Evolutionary conservation across 1,140 invertebrate genomes (phyloP), one percentile per base, ranked within the genome.

Genomic region (Drosophila serrata): DNA sequence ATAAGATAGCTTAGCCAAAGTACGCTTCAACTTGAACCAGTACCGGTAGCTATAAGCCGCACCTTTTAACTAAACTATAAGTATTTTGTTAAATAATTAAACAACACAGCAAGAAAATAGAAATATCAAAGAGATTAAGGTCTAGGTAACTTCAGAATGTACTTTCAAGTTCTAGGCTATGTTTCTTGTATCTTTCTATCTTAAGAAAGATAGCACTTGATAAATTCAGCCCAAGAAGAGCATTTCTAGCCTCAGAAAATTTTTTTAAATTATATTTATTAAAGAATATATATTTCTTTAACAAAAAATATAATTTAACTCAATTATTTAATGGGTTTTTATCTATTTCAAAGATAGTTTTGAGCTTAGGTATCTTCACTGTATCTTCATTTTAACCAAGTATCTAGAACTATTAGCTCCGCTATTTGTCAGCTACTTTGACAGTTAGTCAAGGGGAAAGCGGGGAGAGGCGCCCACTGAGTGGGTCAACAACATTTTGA

Each of bases 401-500:
- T 11, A 42, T 9, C 13, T 40, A 11, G 5, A 49, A 59, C 65
- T 70, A 43, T 35, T 51, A 43, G 67, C 69, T 45, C 12, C 8
- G 35, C 55, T 51, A 27, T 37, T 9, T 12, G 24, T 19, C n/a
- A 31, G 19, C 19, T 64, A 12, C 45, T 65, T 49, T 42, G 29
- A n/a, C 19, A 33, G 12, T 11, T 60, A 60, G 13, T 67, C 33
- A 49, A 40, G 60, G 39, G 51, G 33, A 39, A 64, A 53, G 17
- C 31, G 27, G 49, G n/a, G 13, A 12, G 33, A 37, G n/a, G 40
- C 40, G 33, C 61, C 55, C 55, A 17, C 17, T 48, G 69, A 75
- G 70, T 67, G 61, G 55, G 73, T 75, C 60, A 75, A 59, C 51
- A 76, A 69, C 62, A 60, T 65, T 88, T 40, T 43, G 75, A 87